Evolutionary conservation across 2,797 vertebrate species (phyloP).

Genomic region (Aldrovandia affinis): DNA sequence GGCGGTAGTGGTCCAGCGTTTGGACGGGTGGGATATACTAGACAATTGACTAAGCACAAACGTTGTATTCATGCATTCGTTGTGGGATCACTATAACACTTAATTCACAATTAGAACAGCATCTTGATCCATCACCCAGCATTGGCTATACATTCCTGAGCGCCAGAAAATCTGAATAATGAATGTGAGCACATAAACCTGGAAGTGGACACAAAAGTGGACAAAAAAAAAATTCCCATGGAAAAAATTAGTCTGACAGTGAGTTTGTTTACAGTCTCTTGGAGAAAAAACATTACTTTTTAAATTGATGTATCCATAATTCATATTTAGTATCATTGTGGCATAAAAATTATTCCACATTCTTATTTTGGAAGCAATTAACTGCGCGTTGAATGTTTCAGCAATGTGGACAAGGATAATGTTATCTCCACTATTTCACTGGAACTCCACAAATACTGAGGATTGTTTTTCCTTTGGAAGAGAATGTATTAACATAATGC

Average conservation of each 20-base stretch:
- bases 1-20: background rate
- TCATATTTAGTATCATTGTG: background rate
- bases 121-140: background rate
- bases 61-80: background rate
- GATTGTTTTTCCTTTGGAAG: background rate
- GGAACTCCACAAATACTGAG: background rate
- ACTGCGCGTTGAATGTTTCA: slow-evolving; percentile 11
- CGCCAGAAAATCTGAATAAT: background rate
- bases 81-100: background rate
- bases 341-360: background rate
- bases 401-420: background rate
- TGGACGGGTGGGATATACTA: background rate
- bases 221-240: background rate
- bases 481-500: background rate
- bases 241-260: background rate
- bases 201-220: background rate
- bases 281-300: background rate
- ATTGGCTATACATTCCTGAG: background rate
- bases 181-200: background rate
- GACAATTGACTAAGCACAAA: background rate
- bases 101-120: background rate
- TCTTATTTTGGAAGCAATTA: background rate
- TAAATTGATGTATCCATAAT: background rate
- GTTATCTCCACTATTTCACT: slow-evolving; percentile 2
- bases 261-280: background rate